Base-by-base conservation (phyloP, 1,140 invertebrate genomes). In the Paramacrobiotus metropolitanus region DNA sequence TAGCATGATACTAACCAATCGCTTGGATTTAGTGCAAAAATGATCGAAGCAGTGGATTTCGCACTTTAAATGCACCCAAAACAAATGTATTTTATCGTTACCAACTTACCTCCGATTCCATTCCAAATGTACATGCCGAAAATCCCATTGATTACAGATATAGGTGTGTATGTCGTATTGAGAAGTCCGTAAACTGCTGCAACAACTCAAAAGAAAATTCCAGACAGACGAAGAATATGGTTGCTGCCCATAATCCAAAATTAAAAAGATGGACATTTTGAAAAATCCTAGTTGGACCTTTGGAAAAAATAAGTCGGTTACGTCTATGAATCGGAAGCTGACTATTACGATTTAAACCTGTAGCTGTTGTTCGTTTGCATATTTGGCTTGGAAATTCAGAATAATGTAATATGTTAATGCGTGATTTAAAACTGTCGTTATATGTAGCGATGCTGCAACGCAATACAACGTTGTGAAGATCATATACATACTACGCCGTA, bases 121-220 rank as follows among this genome's bases (percentile, higher is more conserved):
- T 87, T 87, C 79, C 84, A 86, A 2, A 85, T 68, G 68, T 85
- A 87, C 44, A 87, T 76, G 21, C 84, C 84, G n/a, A 80, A 76
- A n/a, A 84, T 73, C 1, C 83, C 83, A 30, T 83, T 79, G 59
- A 85, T 77, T 61, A 80, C 79, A 65, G 81, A 78, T 61, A 82
- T 78, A 4, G 83, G 84, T 29, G 80, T 83, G 2, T 81, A 83
- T 31, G 81, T 80, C 2, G 84, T 82, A 68, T 87, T 87, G 55
- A 86, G 77, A 30, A 84, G 77, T n/a, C 83, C 79, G 68, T 86
- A 83, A 29, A 84, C 76, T 31, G 82, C 82, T 30, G 79, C 76
- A 0, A 85, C 68, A 24, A 81, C 75, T 15, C 82, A 79, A 67
- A 83, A 80, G 9, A 83, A 67, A 30, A 86, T 74, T 15, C 79